These are phyloP conservation scores for Agrypnus murinus DNA, from an alignment of 2,888 invertebrate genomes.

Conservation along the genomic window DNA sequence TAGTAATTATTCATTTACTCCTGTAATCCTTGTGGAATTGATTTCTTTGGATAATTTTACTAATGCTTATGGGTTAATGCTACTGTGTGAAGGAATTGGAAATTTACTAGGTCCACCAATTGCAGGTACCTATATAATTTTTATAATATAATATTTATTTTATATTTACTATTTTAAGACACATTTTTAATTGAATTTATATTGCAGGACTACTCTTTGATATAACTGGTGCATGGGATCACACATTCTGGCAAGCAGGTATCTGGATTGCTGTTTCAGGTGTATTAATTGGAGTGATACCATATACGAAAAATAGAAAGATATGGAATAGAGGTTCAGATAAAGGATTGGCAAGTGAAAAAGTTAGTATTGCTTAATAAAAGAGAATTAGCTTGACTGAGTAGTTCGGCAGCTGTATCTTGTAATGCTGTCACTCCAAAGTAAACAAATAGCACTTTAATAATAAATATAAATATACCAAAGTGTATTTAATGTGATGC, in stretches of 20 bases:
- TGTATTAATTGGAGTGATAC: slow-evolving; percentile 78
- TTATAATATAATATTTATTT: too few species aligned
- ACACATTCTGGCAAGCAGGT: slow-evolving; percentile 87
- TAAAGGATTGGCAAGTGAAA: slow-evolving; percentile 19
- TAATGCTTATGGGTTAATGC: slow-evolving; percentile 91
- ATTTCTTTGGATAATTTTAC: slow-evolving; percentile 94
- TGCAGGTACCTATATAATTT: too few species aligned
- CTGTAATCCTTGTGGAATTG: slow-evolving; percentile 90
- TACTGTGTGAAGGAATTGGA: slow-evolving; percentile 94
- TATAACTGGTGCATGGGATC: slow-evolving; percentile 81
- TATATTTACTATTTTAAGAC: too few species aligned
- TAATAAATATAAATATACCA: too few species aligned
- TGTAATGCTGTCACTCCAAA: too few species aligned
- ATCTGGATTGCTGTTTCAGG: slow-evolving; percentile 89
- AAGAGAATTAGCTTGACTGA: not conserved
- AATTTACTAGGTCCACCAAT: slow-evolving; percentile 94
- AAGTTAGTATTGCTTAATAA: slow-evolving; percentile 25
- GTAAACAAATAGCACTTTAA: too few species aligned
- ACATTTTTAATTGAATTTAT: too few species aligned
- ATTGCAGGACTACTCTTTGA: slow-evolving; percentile 77
- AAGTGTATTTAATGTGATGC: too few species aligned
- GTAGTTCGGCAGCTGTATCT: too few species aligned
- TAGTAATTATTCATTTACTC: slow-evolving; percentile 93
- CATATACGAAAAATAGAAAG: slow-evolving; percentile 79
- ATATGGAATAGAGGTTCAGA: slow-evolving; percentile 57